Percentiles rank a stretch among this genome's conserved stretches.
These are phyloP conservation scores for Caretta caretta DNA, from an alignment of 2,113 vertebrate genomes.

Conservation along the genomic window DNA sequence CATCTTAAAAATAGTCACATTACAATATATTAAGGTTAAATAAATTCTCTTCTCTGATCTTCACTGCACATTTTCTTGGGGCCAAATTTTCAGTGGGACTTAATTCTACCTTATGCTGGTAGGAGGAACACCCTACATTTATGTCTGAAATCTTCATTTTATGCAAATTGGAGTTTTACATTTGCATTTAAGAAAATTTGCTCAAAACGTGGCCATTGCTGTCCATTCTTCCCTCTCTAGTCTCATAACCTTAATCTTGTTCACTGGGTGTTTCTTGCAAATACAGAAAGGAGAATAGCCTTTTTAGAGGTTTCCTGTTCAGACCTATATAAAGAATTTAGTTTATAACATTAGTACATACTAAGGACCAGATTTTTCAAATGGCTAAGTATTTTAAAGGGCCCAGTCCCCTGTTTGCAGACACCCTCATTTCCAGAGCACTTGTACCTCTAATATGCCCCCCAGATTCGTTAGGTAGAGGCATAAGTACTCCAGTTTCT, in stretches of 20 bases:
- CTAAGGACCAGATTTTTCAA: constrained; percentile 24
- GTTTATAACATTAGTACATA: constrained; percentile 8
- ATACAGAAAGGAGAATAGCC: not conserved
- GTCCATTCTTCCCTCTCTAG: constrained; percentile 19
- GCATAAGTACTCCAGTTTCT: constrained; percentile 17
- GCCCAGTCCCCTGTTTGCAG: constrained; percentile 31
- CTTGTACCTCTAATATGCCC: not conserved
- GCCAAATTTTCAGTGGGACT: constrained; percentile 21
- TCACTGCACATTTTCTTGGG: not conserved
- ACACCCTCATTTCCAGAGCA: constrained; percentile 6
- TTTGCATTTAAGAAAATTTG: constrained; percentile 56
- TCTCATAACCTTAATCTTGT: constrained; percentile 31
- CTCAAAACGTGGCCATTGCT: constrained; percentile 46
- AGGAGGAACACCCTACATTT: not conserved
- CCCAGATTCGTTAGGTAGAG: constrained; percentile 25
- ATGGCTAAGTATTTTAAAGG: not conserved
- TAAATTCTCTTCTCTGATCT: constrained; percentile 24
- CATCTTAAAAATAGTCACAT: constrained; percentile 36
- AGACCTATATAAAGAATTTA: constrained; percentile 38
- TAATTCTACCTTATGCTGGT: constrained; percentile 32
- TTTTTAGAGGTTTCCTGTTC: not conserved
- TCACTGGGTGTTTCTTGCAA: constrained; percentile 19
- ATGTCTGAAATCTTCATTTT: constrained; percentile 26
- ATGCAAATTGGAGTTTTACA: constrained; percentile 27
- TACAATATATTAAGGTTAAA: constrained; percentile 44